Evolutionary conservation across 2,888 invertebrate species (phyloP).

Genomic region (Drosophila neotestacea): DNA sequence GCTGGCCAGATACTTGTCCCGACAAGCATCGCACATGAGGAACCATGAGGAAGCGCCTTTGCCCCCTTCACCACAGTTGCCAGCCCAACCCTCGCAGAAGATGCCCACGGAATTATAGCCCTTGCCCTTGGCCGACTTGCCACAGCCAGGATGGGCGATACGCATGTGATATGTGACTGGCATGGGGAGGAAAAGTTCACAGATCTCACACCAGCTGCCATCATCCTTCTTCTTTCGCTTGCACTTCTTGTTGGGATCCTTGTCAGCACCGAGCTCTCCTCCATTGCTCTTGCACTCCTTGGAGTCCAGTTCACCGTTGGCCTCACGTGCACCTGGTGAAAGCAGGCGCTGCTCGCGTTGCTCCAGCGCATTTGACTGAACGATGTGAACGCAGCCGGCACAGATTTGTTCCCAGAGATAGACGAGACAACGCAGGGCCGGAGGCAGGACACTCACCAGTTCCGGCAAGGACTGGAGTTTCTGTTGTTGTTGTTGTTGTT

Average conservation of each 20-base stretch:
- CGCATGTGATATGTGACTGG: constrained; percentile 97
- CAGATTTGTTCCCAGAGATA: constrained; percentile 96
- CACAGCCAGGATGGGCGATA: constrained; percentile 95
- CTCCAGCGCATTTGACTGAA: constrained; percentile 83
- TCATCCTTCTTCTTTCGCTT: constrained; percentile 85
- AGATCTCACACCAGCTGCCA: constrained; percentile 91
- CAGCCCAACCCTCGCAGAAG: constrained; percentile 95
- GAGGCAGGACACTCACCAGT: constrained; percentile 91
- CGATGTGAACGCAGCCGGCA: constrained; percentile 88
- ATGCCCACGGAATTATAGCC: constrained; percentile 97
- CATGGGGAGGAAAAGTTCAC: constrained; percentile 90
- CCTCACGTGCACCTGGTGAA: constrained; percentile 64
- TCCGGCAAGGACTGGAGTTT: constrained; percentile 85
- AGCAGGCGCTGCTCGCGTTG: constrained; percentile 77
- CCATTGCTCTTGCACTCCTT: constrained; percentile 60
- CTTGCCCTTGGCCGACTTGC: constrained; percentile 92
- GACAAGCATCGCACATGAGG: constrained; percentile 95
- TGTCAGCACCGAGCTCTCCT: constrained; percentile 62
- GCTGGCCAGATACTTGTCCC: constrained; percentile 89
- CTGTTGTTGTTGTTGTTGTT: constrained; percentile 70
- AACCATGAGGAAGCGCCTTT: constrained; percentile 94
- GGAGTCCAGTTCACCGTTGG: constrained; percentile 57
- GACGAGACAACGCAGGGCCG: constrained; percentile 94
- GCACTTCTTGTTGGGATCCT: constrained; percentile 80
- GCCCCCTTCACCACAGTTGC: constrained; percentile 94